Percentiles rank a stretch among this genome's conserved stretches.
phyloP scores from a whole-genome alignment of 1,140 invertebrate species.

The Drosophila bocki region DNA sequence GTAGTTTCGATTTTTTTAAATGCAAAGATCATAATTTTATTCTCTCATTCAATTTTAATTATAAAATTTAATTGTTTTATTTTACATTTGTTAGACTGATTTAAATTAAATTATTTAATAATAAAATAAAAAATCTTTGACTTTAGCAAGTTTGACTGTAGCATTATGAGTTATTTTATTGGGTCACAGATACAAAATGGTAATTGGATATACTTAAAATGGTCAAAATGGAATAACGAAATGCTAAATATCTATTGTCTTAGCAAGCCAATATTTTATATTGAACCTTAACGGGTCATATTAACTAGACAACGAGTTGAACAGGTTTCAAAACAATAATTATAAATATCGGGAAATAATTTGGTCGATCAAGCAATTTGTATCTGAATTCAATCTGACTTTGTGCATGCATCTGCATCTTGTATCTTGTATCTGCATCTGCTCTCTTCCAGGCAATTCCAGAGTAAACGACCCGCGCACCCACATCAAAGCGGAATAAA shows the following conservation, averaged over 20 bases:
- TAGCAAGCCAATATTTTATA: background rate
- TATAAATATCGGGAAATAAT: background rate
- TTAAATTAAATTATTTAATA: background rate
- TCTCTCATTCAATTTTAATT: no score
- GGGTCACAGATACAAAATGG: background rate
- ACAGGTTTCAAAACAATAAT: conserved; percentile 6
- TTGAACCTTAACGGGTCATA: conserved; percentile 20
- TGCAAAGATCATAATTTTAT: no score
- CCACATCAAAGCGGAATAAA: conserved; percentile 29
- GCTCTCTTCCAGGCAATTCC: conserved; percentile 18
- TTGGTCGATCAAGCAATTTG: background rate
- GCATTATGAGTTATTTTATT: background rate
- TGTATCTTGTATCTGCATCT: conserved; percentile 13
- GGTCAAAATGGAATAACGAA: conserved; percentile 1
- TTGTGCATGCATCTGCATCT: conserved; percentile 6
- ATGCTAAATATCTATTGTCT: conserved; percentile 1
- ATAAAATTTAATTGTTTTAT: background rate
- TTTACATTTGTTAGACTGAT: background rate
- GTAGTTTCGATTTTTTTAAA: no score
- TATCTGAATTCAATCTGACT: background rate
- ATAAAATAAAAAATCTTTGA: no score
- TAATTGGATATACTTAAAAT: conserved; percentile 3
- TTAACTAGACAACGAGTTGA: conserved; percentile 13
- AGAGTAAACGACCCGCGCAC: conserved; percentile 30
- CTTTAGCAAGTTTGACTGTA: background rate